Evolutionary conservation across 2,888 invertebrate species (phyloP).

Genomic region (Hedychridium roseum): DNA sequence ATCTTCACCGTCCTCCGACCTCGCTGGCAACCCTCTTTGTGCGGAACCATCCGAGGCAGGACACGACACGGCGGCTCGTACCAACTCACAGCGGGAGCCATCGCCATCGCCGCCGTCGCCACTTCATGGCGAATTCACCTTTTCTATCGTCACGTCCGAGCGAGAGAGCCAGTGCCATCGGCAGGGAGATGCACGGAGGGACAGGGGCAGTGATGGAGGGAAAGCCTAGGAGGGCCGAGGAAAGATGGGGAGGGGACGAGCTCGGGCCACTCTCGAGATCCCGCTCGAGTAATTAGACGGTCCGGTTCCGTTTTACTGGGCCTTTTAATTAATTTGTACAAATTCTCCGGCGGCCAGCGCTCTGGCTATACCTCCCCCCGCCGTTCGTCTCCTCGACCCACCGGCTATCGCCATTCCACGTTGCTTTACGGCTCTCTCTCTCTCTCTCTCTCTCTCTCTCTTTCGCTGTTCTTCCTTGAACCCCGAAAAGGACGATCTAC

Average conservation of each 20-base stretch:
- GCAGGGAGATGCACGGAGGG: no score
- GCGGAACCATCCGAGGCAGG: no score
- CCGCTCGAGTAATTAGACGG: slow-evolving; percentile 46
- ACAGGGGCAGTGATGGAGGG: no score
- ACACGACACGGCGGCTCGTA: slow-evolving; percentile 1
- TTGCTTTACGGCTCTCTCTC: no score
- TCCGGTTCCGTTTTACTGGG: slow-evolving; percentile 41
- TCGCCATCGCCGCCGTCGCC: slow-evolving; percentile 20
- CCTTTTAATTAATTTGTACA: slow-evolving; percentile 51
- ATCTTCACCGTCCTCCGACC: slow-evolving; percentile 21
- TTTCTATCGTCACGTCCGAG: slow-evolving; percentile 17
- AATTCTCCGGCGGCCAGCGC: slow-evolving; percentile 21
- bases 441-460: no score
- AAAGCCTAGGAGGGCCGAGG: no score
- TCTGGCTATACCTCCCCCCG: no score
- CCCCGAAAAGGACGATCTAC: no score
- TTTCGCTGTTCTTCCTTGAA: no score
- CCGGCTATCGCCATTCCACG: no score
- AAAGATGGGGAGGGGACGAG: slow-evolving; percentile 22
- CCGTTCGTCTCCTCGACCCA: no score
- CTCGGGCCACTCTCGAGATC: slow-evolving; percentile 16
- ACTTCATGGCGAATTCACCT: slow-evolving; percentile 20
- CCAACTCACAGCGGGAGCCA: slow-evolving; percentile 7
- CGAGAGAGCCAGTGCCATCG: not conserved
- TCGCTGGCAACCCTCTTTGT: no score